Conservation (phyloP, 2,113 vertebrate species). For the Crocuta crocuta region DNA sequence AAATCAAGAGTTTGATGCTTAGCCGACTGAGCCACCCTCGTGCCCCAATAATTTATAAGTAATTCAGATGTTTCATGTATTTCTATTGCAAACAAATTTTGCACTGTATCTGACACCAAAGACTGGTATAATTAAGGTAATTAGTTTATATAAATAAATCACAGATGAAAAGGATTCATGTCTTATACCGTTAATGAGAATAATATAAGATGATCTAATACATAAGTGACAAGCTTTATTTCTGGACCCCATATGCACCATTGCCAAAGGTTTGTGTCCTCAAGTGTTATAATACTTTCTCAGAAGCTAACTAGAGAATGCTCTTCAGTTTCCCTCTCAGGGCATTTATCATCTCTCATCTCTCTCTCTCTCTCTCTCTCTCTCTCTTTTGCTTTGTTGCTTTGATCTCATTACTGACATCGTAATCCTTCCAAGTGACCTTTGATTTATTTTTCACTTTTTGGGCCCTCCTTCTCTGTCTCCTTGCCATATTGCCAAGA, state of each 20-base stretch:
- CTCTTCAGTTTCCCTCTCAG: neutral
- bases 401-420: neutral
- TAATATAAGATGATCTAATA: neutral
- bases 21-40: too few relatives aligned
- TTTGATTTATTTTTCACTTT: neutral
- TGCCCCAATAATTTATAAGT: neutral
- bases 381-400: neutral
- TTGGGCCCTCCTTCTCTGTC: neutral
- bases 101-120: conserved; percentile 65
- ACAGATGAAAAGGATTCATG: neutral
- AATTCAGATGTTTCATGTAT: neutral
- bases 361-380: neutral
- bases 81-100: neutral
- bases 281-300: neutral
- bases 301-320: neutral
- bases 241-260: neutral
- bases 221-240: neutral
- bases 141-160: conserved; percentile 75
- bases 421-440: neutral
- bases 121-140: conserved; percentile 38
- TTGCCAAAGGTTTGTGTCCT: neutral
- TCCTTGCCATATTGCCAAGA: neutral
- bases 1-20: too few relatives aligned
- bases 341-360: neutral
- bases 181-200: neutral